Base-by-base conservation (phyloP, 2,797 vertebrate species). In the Falco columbarius region DNA sequence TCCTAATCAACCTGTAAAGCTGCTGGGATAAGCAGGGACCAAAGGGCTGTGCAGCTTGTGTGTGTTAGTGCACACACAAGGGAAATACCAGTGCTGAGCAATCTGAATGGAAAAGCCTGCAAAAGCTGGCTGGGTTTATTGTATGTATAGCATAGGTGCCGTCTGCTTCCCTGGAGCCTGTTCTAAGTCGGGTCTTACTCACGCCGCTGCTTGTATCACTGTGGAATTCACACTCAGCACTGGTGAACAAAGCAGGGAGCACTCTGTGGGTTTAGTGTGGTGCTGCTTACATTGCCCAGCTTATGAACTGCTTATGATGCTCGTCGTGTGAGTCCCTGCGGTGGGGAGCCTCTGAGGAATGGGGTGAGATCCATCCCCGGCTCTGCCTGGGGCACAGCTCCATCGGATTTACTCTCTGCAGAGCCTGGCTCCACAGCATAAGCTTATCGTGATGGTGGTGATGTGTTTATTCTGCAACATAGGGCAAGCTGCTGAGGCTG, bases 281-380 rank as follows among this genome's bases (percentile, higher is more conserved):
- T 14, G 55, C 14, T 61, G 54, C 38, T 73, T 40, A 29, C 46
- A 5, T 6, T 73, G 71, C 71, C 67, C 26, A 3, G 32, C 21
- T 55, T 56, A 30, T 7, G 36, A 89, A 34, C 46, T 61, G 82
- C 56, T 86, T 3, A 2, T 14, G 68, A 58, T 76, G 82, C 16
- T 72, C 2, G 0, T 20, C 0, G 1, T 29, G 32, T 1, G 5
- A 18, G 49, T 13, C 47, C 30, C 63, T 11, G 26, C 0, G 6
- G 10, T 22, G 67, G 10, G 5, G 34, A 65, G 58, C 9, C 42
- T 9, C 8, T 23, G 49, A 40, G 47, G 27, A 67, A 15, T 0
- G 4, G 56, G 18, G 12, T 21, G 52, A 47, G 49, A 46, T 21
- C 61, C 51, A 16, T 7, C 29, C 10, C 52, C 14, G 47, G 30